These are phyloP conservation scores for Allolobophora icterica DNA, from an alignment of 2,888 invertebrate genomes.

Conservation along the genomic window DNA sequence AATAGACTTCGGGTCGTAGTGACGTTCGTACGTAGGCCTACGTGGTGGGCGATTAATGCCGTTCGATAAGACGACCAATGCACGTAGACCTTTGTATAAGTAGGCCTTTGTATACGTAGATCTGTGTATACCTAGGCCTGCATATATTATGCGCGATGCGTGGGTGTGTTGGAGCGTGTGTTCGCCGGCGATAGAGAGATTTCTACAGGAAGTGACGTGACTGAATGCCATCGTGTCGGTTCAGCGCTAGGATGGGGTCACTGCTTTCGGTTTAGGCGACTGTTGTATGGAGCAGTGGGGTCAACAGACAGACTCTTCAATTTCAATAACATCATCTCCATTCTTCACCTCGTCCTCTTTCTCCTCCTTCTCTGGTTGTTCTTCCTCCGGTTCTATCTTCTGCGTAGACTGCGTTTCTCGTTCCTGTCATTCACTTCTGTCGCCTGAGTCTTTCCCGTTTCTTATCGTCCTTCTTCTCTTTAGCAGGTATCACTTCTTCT, in stretches of 20 bases:
- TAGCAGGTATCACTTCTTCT: neutral
- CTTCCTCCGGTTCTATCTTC: neutral
- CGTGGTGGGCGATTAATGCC: neutral
- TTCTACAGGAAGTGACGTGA: neutral
- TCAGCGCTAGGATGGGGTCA: neutral
- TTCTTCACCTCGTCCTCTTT: neutral
- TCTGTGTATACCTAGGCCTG: neutral
- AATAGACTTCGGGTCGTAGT: neutral
- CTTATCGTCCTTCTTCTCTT: too few species aligned
- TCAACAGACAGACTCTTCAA: conserved; percentile 7
- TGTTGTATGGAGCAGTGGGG: neutral
- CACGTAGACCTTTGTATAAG: neutral
- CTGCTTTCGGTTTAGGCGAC: neutral
- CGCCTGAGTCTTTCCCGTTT: neutral
- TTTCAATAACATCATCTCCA: neutral
- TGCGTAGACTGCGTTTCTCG: neutral
- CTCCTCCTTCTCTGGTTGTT: neutral
- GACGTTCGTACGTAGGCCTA: neutral
- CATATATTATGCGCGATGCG: too few species aligned
- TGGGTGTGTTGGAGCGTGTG: neutral
- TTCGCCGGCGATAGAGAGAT: neutral
- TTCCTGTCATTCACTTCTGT: neutral
- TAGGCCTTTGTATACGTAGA: neutral
- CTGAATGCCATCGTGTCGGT: conserved; percentile 3
- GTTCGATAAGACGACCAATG: neutral